Conservation (phyloP, 2,113 vertebrate species). For the Zosterops pallidus region DNA sequence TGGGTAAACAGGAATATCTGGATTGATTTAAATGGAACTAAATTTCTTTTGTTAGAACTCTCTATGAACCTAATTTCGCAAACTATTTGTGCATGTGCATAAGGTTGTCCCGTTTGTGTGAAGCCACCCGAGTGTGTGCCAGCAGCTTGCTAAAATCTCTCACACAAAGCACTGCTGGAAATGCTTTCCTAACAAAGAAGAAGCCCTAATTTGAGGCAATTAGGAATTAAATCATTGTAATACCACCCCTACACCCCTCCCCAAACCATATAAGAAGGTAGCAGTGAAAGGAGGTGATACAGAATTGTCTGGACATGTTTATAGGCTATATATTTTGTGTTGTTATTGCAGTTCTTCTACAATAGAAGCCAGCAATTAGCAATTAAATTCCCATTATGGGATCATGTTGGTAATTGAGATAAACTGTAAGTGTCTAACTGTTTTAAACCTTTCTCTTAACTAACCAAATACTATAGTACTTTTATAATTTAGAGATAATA, state of each 20-base stretch:
- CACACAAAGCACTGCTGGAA: neutral
- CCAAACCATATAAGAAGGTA: neutral
- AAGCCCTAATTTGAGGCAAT: neutral
- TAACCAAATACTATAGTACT: conserved; percentile 65
- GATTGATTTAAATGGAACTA: neutral
- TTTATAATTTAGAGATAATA: conserved; percentile 79
- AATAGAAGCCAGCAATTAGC: conserved; percentile 67
- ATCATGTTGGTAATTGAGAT: conserved; percentile 74
- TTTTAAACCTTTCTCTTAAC: conserved; percentile 73
- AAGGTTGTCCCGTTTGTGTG: neutral
- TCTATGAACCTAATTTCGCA: neutral
- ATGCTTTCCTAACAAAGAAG: neutral
- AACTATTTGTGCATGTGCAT: neutral
- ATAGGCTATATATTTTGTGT: conserved; percentile 26
- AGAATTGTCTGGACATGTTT: conserved; percentile 33
- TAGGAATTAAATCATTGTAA: conserved; percentile 9
- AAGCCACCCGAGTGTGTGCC: neutral
- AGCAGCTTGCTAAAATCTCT: neutral
- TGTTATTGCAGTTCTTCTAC: conserved; percentile 35
- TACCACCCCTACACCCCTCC: neutral
- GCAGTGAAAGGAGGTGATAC: conserved; percentile 19
- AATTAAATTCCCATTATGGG: conserved; percentile 76
- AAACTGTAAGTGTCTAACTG: conserved; percentile 60
- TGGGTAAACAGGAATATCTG: neutral
- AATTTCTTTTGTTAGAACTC: neutral